phyloP scores from a whole-genome alignment of 2,113 vertebrate genomes.

The Atractosteus spatula region DNA sequence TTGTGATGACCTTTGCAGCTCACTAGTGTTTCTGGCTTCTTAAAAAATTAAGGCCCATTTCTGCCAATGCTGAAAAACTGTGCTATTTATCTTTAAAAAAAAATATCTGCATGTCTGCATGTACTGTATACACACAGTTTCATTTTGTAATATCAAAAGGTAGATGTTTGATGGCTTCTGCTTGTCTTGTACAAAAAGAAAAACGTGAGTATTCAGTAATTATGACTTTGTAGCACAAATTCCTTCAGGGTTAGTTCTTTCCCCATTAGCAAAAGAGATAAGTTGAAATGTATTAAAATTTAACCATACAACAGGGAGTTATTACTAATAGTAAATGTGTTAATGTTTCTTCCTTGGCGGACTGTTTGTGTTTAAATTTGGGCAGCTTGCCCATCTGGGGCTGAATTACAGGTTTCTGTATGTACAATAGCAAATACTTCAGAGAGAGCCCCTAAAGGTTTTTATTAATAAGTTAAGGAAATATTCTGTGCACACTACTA shows the following conservation, averaged over 20 bases:
- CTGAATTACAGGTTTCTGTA: conserved; percentile 75
- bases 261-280: conserved; percentile 84
- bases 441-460: conserved; percentile 60
- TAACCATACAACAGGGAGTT: conserved; percentile 81
- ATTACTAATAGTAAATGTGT: conserved; percentile 83
- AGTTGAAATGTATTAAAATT: conserved; percentile 86
- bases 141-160: conserved; percentile 74
- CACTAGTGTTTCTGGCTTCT: conserved; percentile 25
- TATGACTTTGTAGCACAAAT: conserved; percentile 79
- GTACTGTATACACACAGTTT: too few species aligned
- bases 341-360: conserved; percentile 82
- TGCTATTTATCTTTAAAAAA: conserved; percentile 37
- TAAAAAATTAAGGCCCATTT: conserved; percentile 54
- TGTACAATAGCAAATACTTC: conserved; percentile 74
- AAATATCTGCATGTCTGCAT: conserved; percentile 57
- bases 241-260: conserved; percentile 80
- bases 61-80: conserved; percentile 50
- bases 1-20: conserved; percentile 5
- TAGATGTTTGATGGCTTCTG: conserved; percentile 55
- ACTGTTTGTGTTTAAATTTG: conserved; percentile 84
- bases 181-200: conserved; percentile 66
- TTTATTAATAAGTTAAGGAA: conserved; percentile 9
- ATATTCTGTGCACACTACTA: not conserved
- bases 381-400: conserved; percentile 74
- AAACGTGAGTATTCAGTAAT: conserved; percentile 78